phyloP scores from a whole-genome alignment of 2,797 vertebrate genomes.

The Iguana delicatissima region DNA sequence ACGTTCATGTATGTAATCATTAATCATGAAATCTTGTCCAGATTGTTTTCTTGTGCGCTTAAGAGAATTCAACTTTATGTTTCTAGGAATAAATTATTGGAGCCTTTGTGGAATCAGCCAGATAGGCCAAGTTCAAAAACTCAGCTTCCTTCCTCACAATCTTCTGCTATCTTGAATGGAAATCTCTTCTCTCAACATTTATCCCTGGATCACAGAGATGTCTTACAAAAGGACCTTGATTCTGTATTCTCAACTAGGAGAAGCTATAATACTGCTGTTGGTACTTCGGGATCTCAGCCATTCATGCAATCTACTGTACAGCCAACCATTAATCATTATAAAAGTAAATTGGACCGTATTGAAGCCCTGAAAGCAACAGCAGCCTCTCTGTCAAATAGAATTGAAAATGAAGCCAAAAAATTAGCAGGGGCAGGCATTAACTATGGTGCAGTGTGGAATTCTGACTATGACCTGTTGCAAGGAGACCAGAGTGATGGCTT shows the following conservation, averaged over 20 bases:
- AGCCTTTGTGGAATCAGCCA: constrained; percentile 81
- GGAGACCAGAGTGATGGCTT: constrained; percentile 69
- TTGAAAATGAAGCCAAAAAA: constrained; percentile 93
- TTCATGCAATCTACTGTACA: constrained; percentile 75
- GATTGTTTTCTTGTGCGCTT: not conserved
- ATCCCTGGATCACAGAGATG: constrained; percentile 81
- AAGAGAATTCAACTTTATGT: constrained; percentile 46
- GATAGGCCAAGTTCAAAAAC: constrained; percentile 79
- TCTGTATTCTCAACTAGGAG: constrained; percentile 69
- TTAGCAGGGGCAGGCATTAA: constrained; percentile 87
- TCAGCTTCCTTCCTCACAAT: constrained; percentile 63
- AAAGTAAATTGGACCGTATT: constrained; percentile 89
- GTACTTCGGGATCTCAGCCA: constrained; percentile 66
- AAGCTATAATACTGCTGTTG: constrained; percentile 65
- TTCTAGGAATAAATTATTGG: constrained; percentile 86
- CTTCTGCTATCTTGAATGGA: constrained; percentile 76
- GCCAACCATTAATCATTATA: constrained; percentile 75
- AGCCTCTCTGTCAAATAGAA: constrained; percentile 90
- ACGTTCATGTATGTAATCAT: not conserved
- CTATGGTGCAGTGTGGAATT: constrained; percentile 79
- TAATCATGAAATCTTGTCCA: not conserved
- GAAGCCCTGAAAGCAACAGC: constrained; percentile 96
- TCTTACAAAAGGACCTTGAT: constrained; percentile 79
- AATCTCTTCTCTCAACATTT: constrained; percentile 86
- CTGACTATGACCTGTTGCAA: constrained; percentile 76